Evolutionary conservation across 2,797 vertebrate species (phyloP), one percentile per base, ranked within the genome.

Genomic region (Borostomias antarcticus): DNA sequence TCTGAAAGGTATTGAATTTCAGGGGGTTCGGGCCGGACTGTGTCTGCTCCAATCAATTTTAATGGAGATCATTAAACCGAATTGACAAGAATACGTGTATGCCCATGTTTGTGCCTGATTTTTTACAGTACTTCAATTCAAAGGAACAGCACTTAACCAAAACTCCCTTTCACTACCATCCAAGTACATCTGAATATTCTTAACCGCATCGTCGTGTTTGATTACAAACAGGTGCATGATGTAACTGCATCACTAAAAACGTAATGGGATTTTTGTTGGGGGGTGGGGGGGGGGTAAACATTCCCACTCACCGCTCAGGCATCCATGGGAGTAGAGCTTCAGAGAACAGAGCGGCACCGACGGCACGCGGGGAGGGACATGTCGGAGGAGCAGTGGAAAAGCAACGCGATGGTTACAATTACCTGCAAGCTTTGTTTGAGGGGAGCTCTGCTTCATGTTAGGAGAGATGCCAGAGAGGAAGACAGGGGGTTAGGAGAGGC

Each of bases 401-500:
- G 64, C 53, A 75, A 85, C 78, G 11, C 1, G 48, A 65, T 77
- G 62, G 56, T 82, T 78, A 80, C 82, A 79, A 85, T 86, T 91
- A 87, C 56, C 30, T 54, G 60, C 68, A n/a, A 69, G 58, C 56
- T 56, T 81, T 60, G 40, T 17, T 43, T 65, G 1, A 70, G 69
- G 13, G 4, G 40, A 17, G 64, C 70, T 88, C 74, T 69, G 64
- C 58, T 84, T 86, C 74, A 66, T 83, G 81, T 79, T 77, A 82
- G 73, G 64, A 76, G 62, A 76, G 74, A 85, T 81, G 76, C 80
- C 81, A 86, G 71, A 77, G 73, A 73, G 57, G 75, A 84, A 82
- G 32, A 75, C 53, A 76, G 71, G 76, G 76, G 83, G n/a, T n/a
- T n/a, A n/a, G 70, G 82, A 71, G 73, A 81, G 83, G 79, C 80